Base-by-base conservation (phyloP, 2,797 vertebrate genomes). In the Notoglanidium macrostoma region DNA sequence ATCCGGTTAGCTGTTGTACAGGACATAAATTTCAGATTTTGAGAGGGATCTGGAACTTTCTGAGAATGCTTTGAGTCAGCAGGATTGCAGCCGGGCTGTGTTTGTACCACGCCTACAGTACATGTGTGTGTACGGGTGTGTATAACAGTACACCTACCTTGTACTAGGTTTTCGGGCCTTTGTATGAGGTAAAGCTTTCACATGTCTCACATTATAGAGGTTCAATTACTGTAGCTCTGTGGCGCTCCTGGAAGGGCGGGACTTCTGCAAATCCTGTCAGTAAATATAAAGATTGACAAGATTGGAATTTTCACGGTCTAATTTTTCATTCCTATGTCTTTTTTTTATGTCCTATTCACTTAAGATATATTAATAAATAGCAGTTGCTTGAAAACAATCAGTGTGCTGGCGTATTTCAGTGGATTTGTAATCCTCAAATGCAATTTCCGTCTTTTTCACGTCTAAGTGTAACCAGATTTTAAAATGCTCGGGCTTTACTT, bases 1-100 rank as follows among this genome's bases (percentile, higher is more conserved):
- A 57, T 89, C 84, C 87, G 17, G 44, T 86, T 73, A n/a, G 11
- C 88, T 76, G 51, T 90, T 79, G 78, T 55, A 90, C 85, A 88
- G 76, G 79, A 85, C 21, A 23, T 85, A 83, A 49, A 91, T 93
- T 92, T 89, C 32, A 88, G 89, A 88, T 68, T 65, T 40, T 40
- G 32, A 57, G 77, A 59, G 21, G 77, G 77, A 7, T 49, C 23
- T 32, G 46, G 72, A 80, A 44, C 61, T 74, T 32, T 4, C 14
- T 49, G 61, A 54, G 77, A 67, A 77, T 76, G 49, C 79, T 83
- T 67, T 29, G 90, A 90, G 40, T 87, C 55, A 81, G 26, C 88
- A 89, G 83, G 59, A 46, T 76, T 86, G 67, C 87, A 92, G 92
- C 89, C 91, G 91, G 84, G 32, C 73, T 85, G 21, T 76, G n/a